These are phyloP conservation scores for Trissolcus basalis DNA, from an alignment of 1,140 invertebrate genomes.

Conservation along the genomic window DNA sequence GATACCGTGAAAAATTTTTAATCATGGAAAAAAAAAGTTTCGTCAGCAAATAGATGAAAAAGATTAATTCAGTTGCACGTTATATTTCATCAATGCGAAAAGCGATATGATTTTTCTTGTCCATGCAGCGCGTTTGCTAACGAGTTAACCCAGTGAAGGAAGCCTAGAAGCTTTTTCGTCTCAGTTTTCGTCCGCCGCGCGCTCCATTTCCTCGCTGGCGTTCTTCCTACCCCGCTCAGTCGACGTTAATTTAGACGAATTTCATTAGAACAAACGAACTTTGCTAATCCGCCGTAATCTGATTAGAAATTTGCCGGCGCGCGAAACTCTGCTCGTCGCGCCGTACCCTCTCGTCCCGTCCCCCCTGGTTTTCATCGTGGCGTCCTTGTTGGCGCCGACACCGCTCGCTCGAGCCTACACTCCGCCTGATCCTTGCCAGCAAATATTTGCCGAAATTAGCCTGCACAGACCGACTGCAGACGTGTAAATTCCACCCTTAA, in stretches of 20 bases:
- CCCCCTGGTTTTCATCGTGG: slow-evolving; percentile 14
- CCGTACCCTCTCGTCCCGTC: slow-evolving; percentile 34
- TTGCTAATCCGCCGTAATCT: slow-evolving; percentile 76
- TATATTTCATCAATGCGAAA: slow-evolving; percentile 25
- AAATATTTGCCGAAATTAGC: slow-evolving; percentile 63
- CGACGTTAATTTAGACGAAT: slow-evolving; percentile 75
- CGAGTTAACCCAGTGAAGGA: slow-evolving; percentile 58
- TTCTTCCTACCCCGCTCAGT: slow-evolving; percentile 40
- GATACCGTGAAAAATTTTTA: background rate
- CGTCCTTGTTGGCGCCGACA: slow-evolving; percentile 22
- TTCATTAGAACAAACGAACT: slow-evolving; percentile 77
- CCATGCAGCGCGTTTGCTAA: slow-evolving; percentile 33
- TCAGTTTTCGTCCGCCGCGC: slow-evolving; percentile 39
- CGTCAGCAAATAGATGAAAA: slow-evolving; percentile 13
- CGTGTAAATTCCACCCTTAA: slow-evolving; percentile 52
- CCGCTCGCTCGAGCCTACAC: slow-evolving; percentile 56
- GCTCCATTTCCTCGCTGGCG: slow-evolving; percentile 50
- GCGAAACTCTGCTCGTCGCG: slow-evolving; percentile 55
- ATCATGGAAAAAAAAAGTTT: slow-evolving; percentile 1
- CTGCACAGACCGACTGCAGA: slow-evolving; percentile 52
- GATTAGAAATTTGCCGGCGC: slow-evolving; percentile 75
- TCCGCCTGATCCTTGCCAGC: slow-evolving; percentile 59
- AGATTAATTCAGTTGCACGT: slow-evolving; percentile 8
- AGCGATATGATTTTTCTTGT: slow-evolving; percentile 54
- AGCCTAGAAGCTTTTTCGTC: slow-evolving; percentile 60